Evolutionary conservation across 2,888 invertebrate genomes (phyloP).

Genomic region (Smittia sp.): DNA sequence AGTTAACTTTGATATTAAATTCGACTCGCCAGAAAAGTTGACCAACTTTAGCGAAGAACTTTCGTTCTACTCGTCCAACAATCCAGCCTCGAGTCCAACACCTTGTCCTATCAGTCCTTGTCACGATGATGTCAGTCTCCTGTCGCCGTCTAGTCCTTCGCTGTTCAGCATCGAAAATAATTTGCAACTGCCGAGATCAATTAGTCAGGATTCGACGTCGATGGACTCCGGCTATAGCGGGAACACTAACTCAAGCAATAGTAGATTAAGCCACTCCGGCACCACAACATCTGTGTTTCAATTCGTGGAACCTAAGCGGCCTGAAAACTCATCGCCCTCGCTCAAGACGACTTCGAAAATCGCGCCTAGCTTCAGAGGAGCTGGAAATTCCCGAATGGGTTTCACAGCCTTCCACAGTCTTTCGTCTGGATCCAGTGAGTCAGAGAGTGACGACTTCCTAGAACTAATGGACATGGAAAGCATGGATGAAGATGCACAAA

Average conservation of each 20-base stretch:
- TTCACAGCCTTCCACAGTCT: slow-evolving; percentile 55
- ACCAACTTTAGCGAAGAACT: slow-evolving; percentile 50
- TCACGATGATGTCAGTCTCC: slow-evolving; percentile 44
- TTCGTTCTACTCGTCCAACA: slow-evolving; percentile 51
- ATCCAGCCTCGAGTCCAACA: slow-evolving; percentile 43
- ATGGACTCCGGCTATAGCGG: slow-evolving; percentile 60
- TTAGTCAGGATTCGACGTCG: slow-evolving; percentile 58
- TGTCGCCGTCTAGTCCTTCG: slow-evolving; percentile 50
- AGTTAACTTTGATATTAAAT: slow-evolving; percentile 39
- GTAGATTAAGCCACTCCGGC: neutral
- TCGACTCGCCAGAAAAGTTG: slow-evolving; percentile 42
- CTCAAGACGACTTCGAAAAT: slow-evolving; percentile 24
- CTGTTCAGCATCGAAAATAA: slow-evolving; percentile 46
- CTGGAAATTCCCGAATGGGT: slow-evolving; percentile 44
- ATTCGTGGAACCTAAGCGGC: slow-evolving; percentile 51
- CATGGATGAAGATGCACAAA: slow-evolving; percentile 53
- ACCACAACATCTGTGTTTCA: slow-evolving; percentile 45
- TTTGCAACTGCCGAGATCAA: slow-evolving; percentile 50
- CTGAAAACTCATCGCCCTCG: slow-evolving; percentile 40
- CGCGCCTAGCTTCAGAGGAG: neutral
- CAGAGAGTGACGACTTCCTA: slow-evolving; percentile 64
- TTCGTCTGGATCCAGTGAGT: slow-evolving; percentile 59
- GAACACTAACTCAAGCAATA: slow-evolving; percentile 9
- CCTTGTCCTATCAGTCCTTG: slow-evolving; percentile 44
- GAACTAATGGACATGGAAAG: slow-evolving; percentile 63